phyloP scores from a whole-genome alignment of 2,113 vertebrate species.

The Pollachius pollachius region DNA sequence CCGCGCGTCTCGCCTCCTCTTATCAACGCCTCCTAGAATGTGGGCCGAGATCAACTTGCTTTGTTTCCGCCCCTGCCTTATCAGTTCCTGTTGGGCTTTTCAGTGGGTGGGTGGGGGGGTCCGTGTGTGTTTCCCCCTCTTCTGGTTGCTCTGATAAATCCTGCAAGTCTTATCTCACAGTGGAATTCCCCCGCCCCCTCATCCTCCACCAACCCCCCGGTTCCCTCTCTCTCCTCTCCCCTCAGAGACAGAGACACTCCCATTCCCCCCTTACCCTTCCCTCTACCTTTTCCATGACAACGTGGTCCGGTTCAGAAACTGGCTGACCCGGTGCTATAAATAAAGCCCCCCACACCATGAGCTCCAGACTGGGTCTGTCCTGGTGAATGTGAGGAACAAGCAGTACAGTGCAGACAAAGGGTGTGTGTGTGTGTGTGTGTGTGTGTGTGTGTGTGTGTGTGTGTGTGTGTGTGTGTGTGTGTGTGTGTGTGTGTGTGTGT shows the following conservation, averaged over 20 bases:
- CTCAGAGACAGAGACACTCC: slow-evolving; percentile 46
- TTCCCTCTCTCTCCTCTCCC: slow-evolving; percentile 40
- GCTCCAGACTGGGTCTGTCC: slow-evolving; percentile 5
- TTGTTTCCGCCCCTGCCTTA: slow-evolving; percentile 60
- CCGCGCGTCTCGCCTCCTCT: slow-evolving; percentile 31
- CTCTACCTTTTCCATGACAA: slow-evolving; percentile 36
- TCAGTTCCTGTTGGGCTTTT: slow-evolving; percentile 63
- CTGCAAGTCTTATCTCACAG: slow-evolving; percentile 45
- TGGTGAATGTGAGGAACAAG: slow-evolving; percentile 6
- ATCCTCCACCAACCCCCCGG: slow-evolving; percentile 19
- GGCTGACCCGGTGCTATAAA: slow-evolving; percentile 8
- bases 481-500: slow-evolving; percentile 7
- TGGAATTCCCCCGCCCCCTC: slow-evolving; percentile 50
- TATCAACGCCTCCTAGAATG: slow-evolving; percentile 22
- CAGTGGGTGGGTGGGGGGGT: neutral
- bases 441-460: no score
- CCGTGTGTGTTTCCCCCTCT: slow-evolving; percentile 25
- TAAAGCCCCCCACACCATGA: slow-evolving; percentile 10
- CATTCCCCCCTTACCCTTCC: slow-evolving; percentile 35
- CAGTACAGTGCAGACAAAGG: slow-evolving; percentile 22
- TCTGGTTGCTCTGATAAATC: slow-evolving; percentile 55
- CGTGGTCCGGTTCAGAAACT: slow-evolving; percentile 22
- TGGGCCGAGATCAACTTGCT: slow-evolving; percentile 37
- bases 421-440: slow-evolving; percentile 5
- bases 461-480: no score